phyloP scores from a whole-genome alignment of 2,113 vertebrate genomes.

The Conger conger region DNA sequence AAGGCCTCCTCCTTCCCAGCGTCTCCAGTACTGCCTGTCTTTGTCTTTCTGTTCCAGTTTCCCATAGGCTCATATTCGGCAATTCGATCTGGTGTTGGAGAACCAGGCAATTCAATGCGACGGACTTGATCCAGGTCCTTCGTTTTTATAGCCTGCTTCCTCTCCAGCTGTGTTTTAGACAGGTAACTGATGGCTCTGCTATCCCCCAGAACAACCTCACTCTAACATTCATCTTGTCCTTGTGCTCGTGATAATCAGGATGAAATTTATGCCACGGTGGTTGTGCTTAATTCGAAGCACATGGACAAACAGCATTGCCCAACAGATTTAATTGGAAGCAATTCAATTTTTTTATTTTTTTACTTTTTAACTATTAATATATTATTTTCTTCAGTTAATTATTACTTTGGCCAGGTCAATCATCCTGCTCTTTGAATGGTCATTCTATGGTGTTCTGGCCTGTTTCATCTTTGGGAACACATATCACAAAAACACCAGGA shows the following conservation, averaged over 20 bases:
- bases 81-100: background rate
- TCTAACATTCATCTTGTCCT: background rate
- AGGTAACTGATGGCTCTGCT: background rate
- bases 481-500: background rate
- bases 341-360: no score
- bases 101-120: background rate
- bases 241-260: background rate
- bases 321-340: no score
- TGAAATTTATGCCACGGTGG: background rate
- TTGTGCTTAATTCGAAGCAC: no score
- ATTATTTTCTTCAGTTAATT: no score
- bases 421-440: no score
- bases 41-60: background rate
- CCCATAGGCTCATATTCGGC: background rate
- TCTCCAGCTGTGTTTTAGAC: background rate
- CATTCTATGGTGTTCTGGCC: no score
- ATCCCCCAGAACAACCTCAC: background rate
- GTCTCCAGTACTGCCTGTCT: background rate
- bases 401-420: no score
- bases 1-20: background rate
- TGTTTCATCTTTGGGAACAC: no score
- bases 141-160: background rate
- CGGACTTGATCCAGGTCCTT: background rate
- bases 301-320: no score
- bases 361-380: no score